Conservation (phyloP, 2,888 invertebrate genomes). For the Subacronicta megacephala region DNA sequence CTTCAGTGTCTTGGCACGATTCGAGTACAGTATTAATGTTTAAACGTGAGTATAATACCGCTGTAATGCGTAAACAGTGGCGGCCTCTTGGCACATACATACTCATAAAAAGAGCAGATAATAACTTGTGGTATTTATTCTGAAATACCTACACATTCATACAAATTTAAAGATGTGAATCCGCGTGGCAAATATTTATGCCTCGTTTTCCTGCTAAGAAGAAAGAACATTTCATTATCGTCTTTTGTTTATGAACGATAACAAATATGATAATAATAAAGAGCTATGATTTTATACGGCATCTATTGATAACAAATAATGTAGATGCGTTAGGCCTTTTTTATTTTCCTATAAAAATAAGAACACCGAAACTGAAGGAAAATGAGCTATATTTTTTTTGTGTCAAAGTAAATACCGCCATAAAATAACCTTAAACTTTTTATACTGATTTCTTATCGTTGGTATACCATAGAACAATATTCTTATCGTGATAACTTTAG, state of each 20-base stretch:
- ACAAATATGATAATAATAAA: too few relatives aligned
- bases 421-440: slow-evolving; percentile 42
- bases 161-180: background rate
- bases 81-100: background rate
- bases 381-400: slow-evolving; percentile 43
- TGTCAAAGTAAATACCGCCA: slow-evolving; percentile 37
- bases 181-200: background rate
- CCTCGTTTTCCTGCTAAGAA: background rate
- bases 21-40: background rate
- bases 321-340: slow-evolving; percentile 42
- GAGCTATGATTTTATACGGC: slow-evolving; percentile 32
- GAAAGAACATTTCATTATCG: background rate
- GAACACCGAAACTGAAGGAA: slow-evolving; percentile 31
- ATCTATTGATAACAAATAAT: slow-evolving; percentile 24
- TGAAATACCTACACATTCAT: background rate
- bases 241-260: slow-evolving; percentile 1
- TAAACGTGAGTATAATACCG: slow-evolving; percentile 14
- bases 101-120: background rate
- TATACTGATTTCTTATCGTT: slow-evolving; percentile 44
- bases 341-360: slow-evolving; percentile 52
- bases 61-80: slow-evolving; percentile 8
- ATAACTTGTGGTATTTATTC: background rate
- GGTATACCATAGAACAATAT: slow-evolving; percentile 6
- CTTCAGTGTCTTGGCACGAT: slow-evolving; percentile 11
- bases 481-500: background rate